Evolutionary conservation across 2,888 invertebrate genomes (phyloP).

Genomic region (Panopea generosa): DNA sequence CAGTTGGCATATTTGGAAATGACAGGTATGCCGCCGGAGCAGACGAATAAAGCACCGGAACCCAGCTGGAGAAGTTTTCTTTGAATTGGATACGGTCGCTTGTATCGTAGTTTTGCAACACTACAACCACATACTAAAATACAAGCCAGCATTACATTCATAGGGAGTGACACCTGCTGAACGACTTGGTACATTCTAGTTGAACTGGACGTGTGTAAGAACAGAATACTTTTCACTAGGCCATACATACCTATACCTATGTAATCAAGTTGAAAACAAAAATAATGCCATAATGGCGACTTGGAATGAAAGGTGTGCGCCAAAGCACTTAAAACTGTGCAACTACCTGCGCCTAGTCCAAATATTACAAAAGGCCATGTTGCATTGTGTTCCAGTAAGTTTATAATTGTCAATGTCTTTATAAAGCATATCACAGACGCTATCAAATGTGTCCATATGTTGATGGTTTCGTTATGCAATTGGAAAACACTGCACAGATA

Average conservation of each 20-base stretch:
- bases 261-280: constrained; percentile 76
- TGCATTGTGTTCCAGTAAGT: constrained; percentile 18
- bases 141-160: constrained; percentile 64
- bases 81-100: constrained; percentile 63
- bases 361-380: constrained; percentile 63
- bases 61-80: constrained; percentile 69
- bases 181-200: constrained; percentile 33
- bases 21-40: constrained; percentile 55
- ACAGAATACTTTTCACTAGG: constrained; percentile 65
- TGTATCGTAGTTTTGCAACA: constrained; percentile 66
- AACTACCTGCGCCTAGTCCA: constrained; percentile 54
- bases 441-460: constrained; percentile 77
- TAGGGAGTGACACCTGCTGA: constrained; percentile 47
- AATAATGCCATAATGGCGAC: constrained; percentile 70
- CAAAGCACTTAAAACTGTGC: constrained; percentile 63
- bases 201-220: constrained; percentile 67
- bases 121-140: constrained; percentile 64
- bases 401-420: constrained; percentile 15
- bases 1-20: constrained; percentile 62
- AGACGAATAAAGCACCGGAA: constrained; percentile 50
- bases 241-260: constrained; percentile 73
- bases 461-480: constrained; percentile 77
- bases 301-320: constrained; percentile 76
- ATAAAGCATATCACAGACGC: constrained; percentile 62
- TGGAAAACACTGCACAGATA: constrained; percentile 72